These are phyloP conservation scores for Xyrauchen texanus DNA, from an alignment of 2,113 vertebrate species.

Conservation along the genomic window DNA sequence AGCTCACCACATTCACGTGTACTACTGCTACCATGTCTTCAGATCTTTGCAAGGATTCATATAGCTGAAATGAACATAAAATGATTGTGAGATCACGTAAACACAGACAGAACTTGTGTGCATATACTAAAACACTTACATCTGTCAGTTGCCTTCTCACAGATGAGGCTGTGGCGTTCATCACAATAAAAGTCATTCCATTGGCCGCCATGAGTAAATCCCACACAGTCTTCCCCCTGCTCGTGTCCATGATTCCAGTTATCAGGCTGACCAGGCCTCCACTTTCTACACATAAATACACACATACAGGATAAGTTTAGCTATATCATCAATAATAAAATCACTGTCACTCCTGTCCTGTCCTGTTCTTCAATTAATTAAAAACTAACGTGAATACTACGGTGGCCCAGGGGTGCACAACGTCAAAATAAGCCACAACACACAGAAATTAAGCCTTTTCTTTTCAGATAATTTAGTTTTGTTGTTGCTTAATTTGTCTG, in stretches of 20 bases:
- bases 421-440: too few relatives aligned
- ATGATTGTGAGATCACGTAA: neutral
- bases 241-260: constrained; percentile 85
- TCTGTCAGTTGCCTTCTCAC: constrained; percentile 81
- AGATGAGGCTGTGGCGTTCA: constrained; percentile 88
- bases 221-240: constrained; percentile 87
- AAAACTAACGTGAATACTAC: too few relatives aligned
- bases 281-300: constrained; percentile 77
- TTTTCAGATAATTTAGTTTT: too few relatives aligned
- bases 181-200: constrained; percentile 96
- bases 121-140: constrained; percentile 45
- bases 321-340: too few relatives aligned
- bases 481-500: too few relatives aligned
- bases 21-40: too few relatives aligned
- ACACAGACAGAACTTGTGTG: neutral
- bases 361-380: too few relatives aligned
- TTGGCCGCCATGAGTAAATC: constrained; percentile 81
- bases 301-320: neutral
- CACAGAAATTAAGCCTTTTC: too few relatives aligned
- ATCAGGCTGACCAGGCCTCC: constrained; percentile 92
- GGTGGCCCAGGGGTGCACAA: too few relatives aligned
- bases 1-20: neutral
- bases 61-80: neutral
- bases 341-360: too few relatives aligned
- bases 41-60: neutral